Percentiles rank a stretch among this genome's conserved stretches.
Conservation (phyloP, 2,113 vertebrate species). For the Micronisus gabar region DNA sequence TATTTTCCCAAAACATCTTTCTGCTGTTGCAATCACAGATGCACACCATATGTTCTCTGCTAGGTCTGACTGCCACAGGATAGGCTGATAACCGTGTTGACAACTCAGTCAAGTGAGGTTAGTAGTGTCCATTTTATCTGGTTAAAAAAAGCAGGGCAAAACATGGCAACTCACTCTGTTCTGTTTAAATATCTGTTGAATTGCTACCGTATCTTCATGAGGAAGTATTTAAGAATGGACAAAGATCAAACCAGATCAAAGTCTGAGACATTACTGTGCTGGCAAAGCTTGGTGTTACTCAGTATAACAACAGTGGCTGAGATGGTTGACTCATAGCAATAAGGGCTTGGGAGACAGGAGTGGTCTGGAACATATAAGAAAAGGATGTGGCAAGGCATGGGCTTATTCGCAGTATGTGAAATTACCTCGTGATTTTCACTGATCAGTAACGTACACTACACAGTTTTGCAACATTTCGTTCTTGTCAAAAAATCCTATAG, state of each 20-base stretch:
- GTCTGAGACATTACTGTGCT: not conserved
- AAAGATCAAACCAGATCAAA: not conserved
- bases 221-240: not conserved
- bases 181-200: not conserved
- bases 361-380: not conserved
- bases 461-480: not conserved
- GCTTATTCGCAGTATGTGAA: not conserved
- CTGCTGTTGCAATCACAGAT: not conserved
- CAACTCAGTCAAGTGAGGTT: not conserved
- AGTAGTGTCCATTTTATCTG: not conserved
- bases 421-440: not conserved
- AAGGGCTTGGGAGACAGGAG: not conserved
- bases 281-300: not conserved
- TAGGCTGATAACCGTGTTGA: not conserved
- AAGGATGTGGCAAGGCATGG: not conserved
- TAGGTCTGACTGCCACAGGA: not conserved
- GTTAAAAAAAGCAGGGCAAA: not conserved
- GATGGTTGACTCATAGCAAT: not conserved
- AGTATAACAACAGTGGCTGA: not conserved
- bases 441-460: not conserved
- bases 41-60: not conserved
- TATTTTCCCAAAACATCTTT: not conserved
- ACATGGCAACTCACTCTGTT: not conserved
- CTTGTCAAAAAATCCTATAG: not conserved
- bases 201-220: not conserved